Evolutionary conservation across 2,888 invertebrate species (phyloP).

Genomic region (Pseudococcus viburni): DNA sequence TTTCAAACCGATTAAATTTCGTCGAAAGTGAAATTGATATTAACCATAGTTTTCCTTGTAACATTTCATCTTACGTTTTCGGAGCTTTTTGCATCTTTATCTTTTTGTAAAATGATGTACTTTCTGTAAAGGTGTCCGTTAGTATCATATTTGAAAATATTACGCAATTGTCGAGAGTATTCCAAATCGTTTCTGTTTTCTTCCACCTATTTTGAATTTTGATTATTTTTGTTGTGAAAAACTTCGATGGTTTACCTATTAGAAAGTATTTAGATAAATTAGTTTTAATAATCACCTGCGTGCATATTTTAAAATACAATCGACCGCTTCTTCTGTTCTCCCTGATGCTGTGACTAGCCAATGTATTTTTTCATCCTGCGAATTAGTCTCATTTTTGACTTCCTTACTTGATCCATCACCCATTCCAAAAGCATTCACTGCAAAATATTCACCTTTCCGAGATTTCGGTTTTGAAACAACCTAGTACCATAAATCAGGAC

Average conservation of each 20-base stretch:
- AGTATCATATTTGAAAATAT: slow-evolving; percentile 61
- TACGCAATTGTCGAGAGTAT: slow-evolving; percentile 67
- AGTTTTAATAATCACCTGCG: too few species aligned
- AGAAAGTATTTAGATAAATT: too few species aligned
- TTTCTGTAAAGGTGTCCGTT: slow-evolving; percentile 63
- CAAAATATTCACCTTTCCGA: slow-evolving; percentile 73
- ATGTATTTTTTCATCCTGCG: slow-evolving; percentile 78
- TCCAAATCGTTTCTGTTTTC: slow-evolving; percentile 67
- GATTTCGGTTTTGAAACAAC: slow-evolving; percentile 69
- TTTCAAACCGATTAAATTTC: background rate
- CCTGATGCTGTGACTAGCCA: slow-evolving; percentile 84
- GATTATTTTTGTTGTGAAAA: background rate
- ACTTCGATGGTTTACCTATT: too few species aligned
- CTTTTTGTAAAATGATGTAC: slow-evolving; percentile 73
- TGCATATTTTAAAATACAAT: slow-evolving; percentile 72
- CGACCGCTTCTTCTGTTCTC: slow-evolving; percentile 83
- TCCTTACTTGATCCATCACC: slow-evolving; percentile 72
- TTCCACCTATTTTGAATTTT: slow-evolving; percentile 66
- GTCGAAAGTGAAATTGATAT: too few species aligned
- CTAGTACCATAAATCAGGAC: slow-evolving; percentile 62
- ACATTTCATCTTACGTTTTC: background rate
- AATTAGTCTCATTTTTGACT: slow-evolving; percentile 74
- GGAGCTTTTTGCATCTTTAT: background rate
- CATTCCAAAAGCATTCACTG: slow-evolving; percentile 70
- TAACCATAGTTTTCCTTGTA: too few species aligned